phyloP scores from a whole-genome alignment of 2,888 invertebrate species.

The Trichogramma dendrolimi region DNA sequence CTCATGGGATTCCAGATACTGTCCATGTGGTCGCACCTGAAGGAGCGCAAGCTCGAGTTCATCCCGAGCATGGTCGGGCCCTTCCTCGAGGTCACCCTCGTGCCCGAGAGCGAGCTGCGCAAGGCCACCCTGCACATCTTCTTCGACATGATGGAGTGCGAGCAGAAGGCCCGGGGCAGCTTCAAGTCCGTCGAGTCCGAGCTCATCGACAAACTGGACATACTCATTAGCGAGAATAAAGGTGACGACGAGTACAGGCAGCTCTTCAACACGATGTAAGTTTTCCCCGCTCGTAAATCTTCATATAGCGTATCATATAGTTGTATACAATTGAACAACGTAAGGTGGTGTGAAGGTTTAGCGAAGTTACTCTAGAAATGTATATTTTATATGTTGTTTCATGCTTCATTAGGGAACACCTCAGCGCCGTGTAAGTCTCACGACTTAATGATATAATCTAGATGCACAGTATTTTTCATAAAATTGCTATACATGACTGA shows the following conservation, averaged over 20 bases:
- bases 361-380: not conserved
- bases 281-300: constrained; percentile 37
- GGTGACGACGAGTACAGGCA: constrained; percentile 90
- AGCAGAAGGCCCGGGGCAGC: constrained; percentile 76
- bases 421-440: constrained; percentile 85
- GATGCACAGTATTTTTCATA: too few species aligned
- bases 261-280: constrained; percentile 94
- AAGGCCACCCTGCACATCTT: constrained; percentile 88
- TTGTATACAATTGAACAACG: too few species aligned
- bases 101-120: constrained; percentile 78
- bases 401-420: constrained; percentile 71
- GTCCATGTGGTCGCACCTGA: constrained; percentile 86
- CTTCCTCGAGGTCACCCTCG: constrained; percentile 86
- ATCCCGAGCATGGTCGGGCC: constrained; percentile 92
- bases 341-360: too few species aligned
- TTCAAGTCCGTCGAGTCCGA: constrained; percentile 90
- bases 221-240: constrained; percentile 86
- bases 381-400: constrained; percentile 33
- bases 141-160: constrained; percentile 94
- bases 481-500: too few species aligned
- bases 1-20: constrained; percentile 88
- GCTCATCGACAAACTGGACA: constrained; percentile 88
- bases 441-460: not conserved
- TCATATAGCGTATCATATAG: not conserved
- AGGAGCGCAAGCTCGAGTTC: constrained; percentile 80